These are phyloP conservation scores for Ophiodon elongatus DNA, from an alignment of 2,113 vertebrate genomes.

Conservation along the genomic window DNA sequence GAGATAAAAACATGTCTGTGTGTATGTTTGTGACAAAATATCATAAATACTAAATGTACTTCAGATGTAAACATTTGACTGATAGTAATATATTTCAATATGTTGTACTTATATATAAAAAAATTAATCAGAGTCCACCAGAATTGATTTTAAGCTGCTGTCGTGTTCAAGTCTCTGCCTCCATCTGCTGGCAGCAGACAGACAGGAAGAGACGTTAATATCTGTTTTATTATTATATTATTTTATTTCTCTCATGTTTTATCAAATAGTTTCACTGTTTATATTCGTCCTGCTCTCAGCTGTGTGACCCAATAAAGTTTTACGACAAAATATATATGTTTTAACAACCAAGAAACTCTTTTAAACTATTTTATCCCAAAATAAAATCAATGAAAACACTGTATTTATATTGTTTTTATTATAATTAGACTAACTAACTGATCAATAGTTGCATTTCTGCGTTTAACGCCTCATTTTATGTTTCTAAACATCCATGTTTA, in stretches of 20 bases:
- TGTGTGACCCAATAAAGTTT: neutral
- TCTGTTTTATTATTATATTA: neutral
- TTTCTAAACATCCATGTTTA: too few species aligned
- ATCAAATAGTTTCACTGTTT: too few species aligned
- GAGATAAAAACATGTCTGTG: neutral
- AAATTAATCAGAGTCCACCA: neutral
- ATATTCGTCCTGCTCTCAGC: neutral
- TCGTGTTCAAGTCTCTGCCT: constrained; percentile 48
- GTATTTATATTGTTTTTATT: neutral
- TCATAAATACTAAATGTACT: neutral
- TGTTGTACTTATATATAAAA: too few species aligned
- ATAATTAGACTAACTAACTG: neutral
- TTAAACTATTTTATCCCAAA: neutral
- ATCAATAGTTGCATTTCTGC: neutral
- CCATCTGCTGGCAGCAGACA: constrained; percentile 49
- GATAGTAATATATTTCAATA: too few species aligned
- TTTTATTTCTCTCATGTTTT: neutral
- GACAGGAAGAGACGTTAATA: neutral
- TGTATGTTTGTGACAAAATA: neutral
- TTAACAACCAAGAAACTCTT: neutral
- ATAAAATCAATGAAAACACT: neutral
- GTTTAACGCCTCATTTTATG: neutral
- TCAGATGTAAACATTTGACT: neutral
- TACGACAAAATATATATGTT: neutral
- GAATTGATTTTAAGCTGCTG: neutral